These are phyloP conservation scores for Melospiza melodia DNA, from an alignment of 2,113 vertebrate genomes.

Conservation along the genomic window DNA sequence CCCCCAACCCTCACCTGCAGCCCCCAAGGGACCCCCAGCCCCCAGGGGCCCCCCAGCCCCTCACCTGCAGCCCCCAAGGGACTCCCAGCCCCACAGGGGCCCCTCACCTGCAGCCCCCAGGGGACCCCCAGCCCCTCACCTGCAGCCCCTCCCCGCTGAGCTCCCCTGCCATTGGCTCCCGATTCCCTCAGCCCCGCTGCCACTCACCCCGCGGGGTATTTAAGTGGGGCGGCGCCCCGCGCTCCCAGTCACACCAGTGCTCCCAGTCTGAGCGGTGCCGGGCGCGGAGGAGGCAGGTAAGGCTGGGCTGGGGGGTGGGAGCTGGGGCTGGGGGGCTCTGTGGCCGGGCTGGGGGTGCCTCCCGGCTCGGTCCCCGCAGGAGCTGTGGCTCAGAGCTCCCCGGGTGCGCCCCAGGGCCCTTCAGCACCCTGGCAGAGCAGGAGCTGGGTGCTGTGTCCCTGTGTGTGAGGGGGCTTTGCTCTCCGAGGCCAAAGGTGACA, in stretches of 20 bases:
- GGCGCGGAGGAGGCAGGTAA: not conserved
- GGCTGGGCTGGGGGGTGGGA: not conserved
- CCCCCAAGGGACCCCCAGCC: too few species aligned
- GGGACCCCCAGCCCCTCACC: not conserved
- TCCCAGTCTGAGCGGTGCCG: not conserved
- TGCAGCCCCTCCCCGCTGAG: not conserved
- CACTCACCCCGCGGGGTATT: not conserved
- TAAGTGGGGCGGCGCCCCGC: rapidly evolving
- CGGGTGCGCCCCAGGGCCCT: rapidly evolving
- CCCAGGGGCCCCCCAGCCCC: too few species aligned
- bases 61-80: too few species aligned
- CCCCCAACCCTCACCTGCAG: too few species aligned
- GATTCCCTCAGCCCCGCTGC: not conserved
- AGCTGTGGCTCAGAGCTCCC: not conserved
- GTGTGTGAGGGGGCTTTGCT: not conserved
- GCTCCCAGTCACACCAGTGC: rapidly evolving
- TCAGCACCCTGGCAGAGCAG: not conserved
- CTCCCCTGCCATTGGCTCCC: not conserved
- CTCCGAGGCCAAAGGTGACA: not conserved
- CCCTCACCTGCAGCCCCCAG: too few species aligned
- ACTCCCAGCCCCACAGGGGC: too few species aligned
- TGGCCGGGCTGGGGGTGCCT: too few species aligned
- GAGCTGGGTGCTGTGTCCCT: too few species aligned
- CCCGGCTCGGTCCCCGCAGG: not conserved
- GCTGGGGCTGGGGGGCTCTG: too few species aligned